A percentile compares a stretch with the other conserved stretches of the same genome.
These are phyloP conservation scores for Macropus fuliginosus DNA, from an alignment of 2,797 vertebrate genomes.

Conservation along the genomic window DNA sequence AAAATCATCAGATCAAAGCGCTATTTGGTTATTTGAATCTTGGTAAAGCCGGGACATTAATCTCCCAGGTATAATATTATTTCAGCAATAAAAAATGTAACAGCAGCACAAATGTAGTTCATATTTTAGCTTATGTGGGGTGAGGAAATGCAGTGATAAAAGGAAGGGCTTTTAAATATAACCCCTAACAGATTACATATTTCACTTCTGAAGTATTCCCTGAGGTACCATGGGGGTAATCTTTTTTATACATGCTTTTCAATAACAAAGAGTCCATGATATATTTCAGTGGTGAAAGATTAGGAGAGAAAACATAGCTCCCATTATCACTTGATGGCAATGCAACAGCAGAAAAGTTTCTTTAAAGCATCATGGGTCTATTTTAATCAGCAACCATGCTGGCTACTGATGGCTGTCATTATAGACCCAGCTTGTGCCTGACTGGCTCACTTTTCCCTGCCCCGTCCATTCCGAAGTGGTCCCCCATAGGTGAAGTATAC, in stretches of 20 bases:
- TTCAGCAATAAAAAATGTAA: constrained; percentile 58
- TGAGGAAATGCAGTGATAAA: constrained; percentile 53
- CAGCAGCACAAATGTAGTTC: constrained; percentile 54
- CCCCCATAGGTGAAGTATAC: constrained; percentile 44
- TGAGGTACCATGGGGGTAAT: constrained; percentile 30
- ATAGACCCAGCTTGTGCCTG: neutral
- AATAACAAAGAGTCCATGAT: constrained; percentile 60
- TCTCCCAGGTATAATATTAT: constrained; percentile 55
- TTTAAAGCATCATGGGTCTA: constrained; percentile 49
- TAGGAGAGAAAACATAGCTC: constrained; percentile 47
- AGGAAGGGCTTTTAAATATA: constrained; percentile 53
- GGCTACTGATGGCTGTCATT: constrained; percentile 16
- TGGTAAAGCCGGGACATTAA: constrained; percentile 48
- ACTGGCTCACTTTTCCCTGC: neutral
- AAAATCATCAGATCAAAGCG: constrained; percentile 67
- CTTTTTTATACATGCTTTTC: constrained; percentile 57
- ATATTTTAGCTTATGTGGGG: constrained; percentile 43
- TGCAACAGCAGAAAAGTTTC: constrained; percentile 38
- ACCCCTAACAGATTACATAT: constrained; percentile 19
- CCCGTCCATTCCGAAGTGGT: constrained; percentile 39
- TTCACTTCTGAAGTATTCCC: constrained; percentile 67
- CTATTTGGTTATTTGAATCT: constrained; percentile 56
- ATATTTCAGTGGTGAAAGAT: constrained; percentile 53
- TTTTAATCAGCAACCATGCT: constrained; percentile 58
- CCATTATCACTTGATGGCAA: neutral